Conservation (phyloP, 2,113 vertebrate species). For the Athene noctua region DNA sequence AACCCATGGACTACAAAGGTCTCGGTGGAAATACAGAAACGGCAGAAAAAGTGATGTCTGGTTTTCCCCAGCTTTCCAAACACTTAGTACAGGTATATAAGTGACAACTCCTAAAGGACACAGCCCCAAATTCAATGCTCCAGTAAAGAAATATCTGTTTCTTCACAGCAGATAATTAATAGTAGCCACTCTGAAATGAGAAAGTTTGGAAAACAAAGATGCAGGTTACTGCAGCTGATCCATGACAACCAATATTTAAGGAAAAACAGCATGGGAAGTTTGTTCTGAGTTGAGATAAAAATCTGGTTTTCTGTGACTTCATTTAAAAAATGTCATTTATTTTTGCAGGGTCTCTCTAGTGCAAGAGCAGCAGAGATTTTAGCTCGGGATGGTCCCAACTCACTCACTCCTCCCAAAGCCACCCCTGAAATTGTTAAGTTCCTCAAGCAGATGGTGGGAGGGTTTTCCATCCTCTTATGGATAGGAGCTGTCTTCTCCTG, state of each 20-base stretch:
- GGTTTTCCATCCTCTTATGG: slow-evolving; percentile 82
- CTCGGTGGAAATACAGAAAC: not conserved
- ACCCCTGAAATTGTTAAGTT: slow-evolving; percentile 80
- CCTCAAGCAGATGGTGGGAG: slow-evolving; percentile 80
- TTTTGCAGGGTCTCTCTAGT: slow-evolving; percentile 74
- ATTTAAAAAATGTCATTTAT: not conserved
- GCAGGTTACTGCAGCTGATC: not conserved
- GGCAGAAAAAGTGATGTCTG: not conserved
- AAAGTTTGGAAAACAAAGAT: not conserved
- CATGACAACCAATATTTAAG: not conserved
- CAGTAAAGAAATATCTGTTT: not conserved
- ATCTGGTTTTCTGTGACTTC: not conserved
- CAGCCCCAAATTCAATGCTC: not conserved
- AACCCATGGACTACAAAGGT: not conserved
- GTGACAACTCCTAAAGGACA: not conserved
- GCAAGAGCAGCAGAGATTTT: slow-evolving; percentile 73
- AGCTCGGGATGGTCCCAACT: slow-evolving; percentile 75
- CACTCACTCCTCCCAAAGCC: slow-evolving; percentile 76
- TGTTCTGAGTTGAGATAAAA: not conserved
- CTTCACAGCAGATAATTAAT: not conserved
- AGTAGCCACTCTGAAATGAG: not conserved
- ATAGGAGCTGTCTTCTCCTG: slow-evolving; percentile 78
- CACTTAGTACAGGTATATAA: not conserved
- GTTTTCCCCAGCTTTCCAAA: not conserved
- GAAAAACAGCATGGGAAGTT: accelerated